Evolutionary conservation across 2,888 invertebrate genomes (phyloP).

Genomic region (Tetramorium bicarinatum): DNA sequence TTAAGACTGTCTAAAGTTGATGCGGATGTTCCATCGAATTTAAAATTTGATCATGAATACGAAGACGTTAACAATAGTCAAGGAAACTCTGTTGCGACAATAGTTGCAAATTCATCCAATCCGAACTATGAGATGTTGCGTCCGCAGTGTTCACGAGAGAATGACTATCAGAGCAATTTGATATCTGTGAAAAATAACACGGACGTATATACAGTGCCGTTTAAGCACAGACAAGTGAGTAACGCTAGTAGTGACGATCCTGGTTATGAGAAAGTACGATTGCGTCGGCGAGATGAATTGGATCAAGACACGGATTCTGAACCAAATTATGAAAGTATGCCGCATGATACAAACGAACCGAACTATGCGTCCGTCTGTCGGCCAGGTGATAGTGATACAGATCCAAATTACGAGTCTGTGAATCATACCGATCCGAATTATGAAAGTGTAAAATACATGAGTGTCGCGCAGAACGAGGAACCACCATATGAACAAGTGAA

Average conservation of each 20-base stretch:
- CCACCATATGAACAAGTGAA: constrained; percentile 87
- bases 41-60: constrained; percentile 89
- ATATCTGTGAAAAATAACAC: constrained; percentile 63
- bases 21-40: background rate
- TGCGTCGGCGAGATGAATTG: constrained; percentile 77
- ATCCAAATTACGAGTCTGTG: constrained; percentile 91
- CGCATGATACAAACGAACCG: constrained; percentile 87
- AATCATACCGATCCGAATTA: constrained; percentile 92
- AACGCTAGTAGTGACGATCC: constrained; percentile 86
- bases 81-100: constrained; percentile 52
- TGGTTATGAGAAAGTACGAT: constrained; percentile 87
- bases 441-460: constrained; percentile 93
- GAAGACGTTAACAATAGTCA: constrained; percentile 88
- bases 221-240: constrained; percentile 82
- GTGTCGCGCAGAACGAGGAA: constrained; percentile 88
- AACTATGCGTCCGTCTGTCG: constrained; percentile 88
- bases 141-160: constrained; percentile 85
- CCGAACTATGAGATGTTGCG: constrained; percentile 94
- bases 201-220: constrained; percentile 80
- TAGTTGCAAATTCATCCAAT: constrained; percentile 85
- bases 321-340: constrained; percentile 93
- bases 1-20: constrained; percentile 47
- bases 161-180: constrained; percentile 52
- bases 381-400: constrained; percentile 90
- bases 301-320: constrained; percentile 88